Conservation (phyloP, 2,797 vertebrate species). For the Sylvia borin region DNA sequence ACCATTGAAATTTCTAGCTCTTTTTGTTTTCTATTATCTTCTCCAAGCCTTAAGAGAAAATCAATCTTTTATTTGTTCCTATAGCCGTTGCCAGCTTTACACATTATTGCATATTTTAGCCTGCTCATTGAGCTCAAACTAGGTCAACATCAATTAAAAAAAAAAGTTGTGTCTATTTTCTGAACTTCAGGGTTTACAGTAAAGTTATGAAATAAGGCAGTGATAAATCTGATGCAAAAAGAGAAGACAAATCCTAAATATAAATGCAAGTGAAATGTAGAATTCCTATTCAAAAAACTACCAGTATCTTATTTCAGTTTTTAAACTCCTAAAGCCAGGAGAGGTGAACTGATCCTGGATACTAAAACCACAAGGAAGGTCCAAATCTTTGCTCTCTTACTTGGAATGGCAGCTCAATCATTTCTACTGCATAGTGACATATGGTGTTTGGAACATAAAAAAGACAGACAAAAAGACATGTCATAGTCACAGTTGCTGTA, state of each 20-base stretch:
- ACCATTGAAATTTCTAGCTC: not conserved
- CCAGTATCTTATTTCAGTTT: not conserved
- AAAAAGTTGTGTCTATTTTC: not conserved
- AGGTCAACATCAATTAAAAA: not conserved
- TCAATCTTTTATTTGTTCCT: not conserved
- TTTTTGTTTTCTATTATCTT: constrained; percentile 9
- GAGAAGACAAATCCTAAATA: not conserved
- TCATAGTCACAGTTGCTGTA: not conserved
- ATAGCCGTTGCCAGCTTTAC: not conserved
- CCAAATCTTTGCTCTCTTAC: not conserved
- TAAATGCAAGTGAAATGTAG: not conserved
- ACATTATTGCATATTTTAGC: not conserved
- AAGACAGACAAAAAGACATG: not conserved
- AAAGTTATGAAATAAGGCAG: not conserved
- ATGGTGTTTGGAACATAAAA: not conserved
- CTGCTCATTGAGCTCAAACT: not conserved
- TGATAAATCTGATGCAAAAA: not conserved
- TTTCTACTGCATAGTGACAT: not conserved
- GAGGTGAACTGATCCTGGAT: not conserved
- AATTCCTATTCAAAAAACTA: not conserved
- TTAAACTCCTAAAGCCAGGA: not conserved
- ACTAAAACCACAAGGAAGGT: not conserved
- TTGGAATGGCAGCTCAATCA: not conserved
- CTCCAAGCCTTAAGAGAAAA: not conserved
- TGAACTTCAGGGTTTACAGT: not conserved